Conservation (phyloP, 2,888 invertebrate species). For the Druceiella hillmani region DNA sequence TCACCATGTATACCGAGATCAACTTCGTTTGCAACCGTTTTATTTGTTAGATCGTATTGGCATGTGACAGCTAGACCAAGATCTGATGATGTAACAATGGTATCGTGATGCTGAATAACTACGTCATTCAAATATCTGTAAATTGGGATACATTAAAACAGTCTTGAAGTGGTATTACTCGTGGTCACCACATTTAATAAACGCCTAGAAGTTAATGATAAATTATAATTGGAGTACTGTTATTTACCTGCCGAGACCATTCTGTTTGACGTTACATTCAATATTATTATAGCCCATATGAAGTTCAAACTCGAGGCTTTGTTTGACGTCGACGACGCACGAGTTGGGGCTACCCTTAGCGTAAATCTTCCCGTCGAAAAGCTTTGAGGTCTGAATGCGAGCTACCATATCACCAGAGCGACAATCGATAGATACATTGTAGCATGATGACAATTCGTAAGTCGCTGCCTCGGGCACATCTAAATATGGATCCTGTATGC, state of each 20-base stretch:
- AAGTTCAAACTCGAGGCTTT: slow-evolving; percentile 84
- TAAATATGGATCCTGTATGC: slow-evolving; percentile 73
- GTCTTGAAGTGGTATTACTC: too few relatives aligned
- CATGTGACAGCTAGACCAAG: slow-evolving; percentile 89
- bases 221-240: too few relatives aligned
- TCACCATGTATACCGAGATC: slow-evolving; percentile 86
- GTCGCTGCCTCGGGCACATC: slow-evolving; percentile 89
- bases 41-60: slow-evolving; percentile 91
- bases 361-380: slow-evolving; percentile 93
- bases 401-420: slow-evolving; percentile 91
- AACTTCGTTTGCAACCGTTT: slow-evolving; percentile 89
- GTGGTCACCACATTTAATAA: too few relatives aligned
- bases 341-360: slow-evolving; percentile 92
- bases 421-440: slow-evolving; percentile 92
- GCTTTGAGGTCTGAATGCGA: slow-evolving; percentile 83
- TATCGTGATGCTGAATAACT: slow-evolving; percentile 92
- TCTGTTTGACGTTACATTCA: slow-evolving; percentile 88
- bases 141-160: too few relatives aligned
- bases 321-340: slow-evolving; percentile 84
- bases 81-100: slow-evolving; percentile 91
- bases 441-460: slow-evolving; percentile 88
- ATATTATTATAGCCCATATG: slow-evolving; percentile 90
- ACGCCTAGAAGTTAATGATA: too few relatives aligned
- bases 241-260: slow-evolving; percentile 69
- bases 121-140: slow-evolving; percentile 79